A percentile compares a stretch with the other conserved stretches of the same genome.
Evolutionary conservation across 2,113 vertebrate species (phyloP).

Genomic region (Cynocephalus volans): DNA sequence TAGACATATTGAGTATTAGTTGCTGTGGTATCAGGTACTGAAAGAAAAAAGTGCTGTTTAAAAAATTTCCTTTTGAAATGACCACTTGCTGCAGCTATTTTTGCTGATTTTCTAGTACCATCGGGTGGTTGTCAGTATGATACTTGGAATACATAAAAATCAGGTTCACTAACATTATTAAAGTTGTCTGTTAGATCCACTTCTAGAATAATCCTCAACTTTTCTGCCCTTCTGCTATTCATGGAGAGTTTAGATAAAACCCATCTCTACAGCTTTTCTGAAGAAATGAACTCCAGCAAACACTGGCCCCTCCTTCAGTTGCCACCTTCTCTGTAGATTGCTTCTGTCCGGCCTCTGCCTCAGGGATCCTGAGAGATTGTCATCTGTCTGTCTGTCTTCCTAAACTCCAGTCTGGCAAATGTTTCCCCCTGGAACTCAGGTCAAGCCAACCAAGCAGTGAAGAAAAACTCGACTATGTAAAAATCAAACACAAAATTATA

Average conservation of each 20-base stretch:
- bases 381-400: neutral
- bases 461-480: neutral
- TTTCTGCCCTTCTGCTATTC: neutral
- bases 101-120: neutral
- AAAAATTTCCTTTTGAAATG: neutral
- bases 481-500: neutral
- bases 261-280: neutral
- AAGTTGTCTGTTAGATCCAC: neutral
- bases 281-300: neutral
- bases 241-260: neutral
- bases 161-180: neutral
- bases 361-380: neutral
- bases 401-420: neutral
- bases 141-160: neutral
- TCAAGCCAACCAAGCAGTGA: neutral
- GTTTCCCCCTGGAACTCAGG: neutral
- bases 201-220: neutral
- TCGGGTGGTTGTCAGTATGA: neutral
- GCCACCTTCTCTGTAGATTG: neutral
- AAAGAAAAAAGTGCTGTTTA: neutral
- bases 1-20: neutral
- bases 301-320: fast-evolving
- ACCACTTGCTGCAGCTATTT: neutral
- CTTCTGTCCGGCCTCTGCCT: neutral
- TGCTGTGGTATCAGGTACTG: neutral